phyloP scores from a whole-genome alignment of 1,140 invertebrate species.

The Bacillus rossius region DNA sequence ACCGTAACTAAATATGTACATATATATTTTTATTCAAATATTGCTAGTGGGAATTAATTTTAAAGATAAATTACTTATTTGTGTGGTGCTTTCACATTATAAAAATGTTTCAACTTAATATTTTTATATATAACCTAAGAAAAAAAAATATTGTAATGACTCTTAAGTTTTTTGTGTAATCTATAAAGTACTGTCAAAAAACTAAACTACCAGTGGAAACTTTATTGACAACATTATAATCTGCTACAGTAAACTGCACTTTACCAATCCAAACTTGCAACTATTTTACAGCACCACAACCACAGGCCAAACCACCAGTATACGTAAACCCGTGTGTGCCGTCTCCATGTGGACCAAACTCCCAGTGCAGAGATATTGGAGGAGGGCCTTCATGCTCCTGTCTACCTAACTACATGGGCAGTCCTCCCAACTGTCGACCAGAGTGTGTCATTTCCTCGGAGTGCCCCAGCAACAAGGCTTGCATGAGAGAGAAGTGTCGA shows the following conservation, averaged over 20 bases:
- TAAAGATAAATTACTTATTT: too few species aligned
- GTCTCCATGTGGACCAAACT: slow-evolving; percentile 51
- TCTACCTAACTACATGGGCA: slow-evolving; percentile 51
- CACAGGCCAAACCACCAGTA: slow-evolving; percentile 23
- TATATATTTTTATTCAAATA: too few species aligned
- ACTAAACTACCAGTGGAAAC: slow-evolving; percentile 1
- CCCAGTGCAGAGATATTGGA: slow-evolving; percentile 49
- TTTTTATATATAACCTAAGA: too few species aligned
- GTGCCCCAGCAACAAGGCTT: slow-evolving; percentile 62
- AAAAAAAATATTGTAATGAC: too few species aligned
- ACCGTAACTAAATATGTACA: too few species aligned
- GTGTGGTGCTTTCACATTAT: too few species aligned
- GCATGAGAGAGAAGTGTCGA: slow-evolving; percentile 63
- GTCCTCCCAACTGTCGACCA: slow-evolving; percentile 62
- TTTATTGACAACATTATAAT: too few species aligned
- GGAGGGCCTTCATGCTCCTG: slow-evolving; percentile 50
- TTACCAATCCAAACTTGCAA: too few species aligned
- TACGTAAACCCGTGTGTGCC: slow-evolving; percentile 43
- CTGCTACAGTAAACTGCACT: too few species aligned
- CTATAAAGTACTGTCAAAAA: neutral
- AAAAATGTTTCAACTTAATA: too few species aligned
- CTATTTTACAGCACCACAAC: slow-evolving; percentile 32
- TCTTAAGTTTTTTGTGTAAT: too few species aligned
- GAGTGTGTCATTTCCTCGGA: slow-evolving; percentile 68
- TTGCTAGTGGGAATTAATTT: too few species aligned